phyloP scores from a whole-genome alignment of 2,888 invertebrate genomes.

The Drosophila picticornis region DNA sequence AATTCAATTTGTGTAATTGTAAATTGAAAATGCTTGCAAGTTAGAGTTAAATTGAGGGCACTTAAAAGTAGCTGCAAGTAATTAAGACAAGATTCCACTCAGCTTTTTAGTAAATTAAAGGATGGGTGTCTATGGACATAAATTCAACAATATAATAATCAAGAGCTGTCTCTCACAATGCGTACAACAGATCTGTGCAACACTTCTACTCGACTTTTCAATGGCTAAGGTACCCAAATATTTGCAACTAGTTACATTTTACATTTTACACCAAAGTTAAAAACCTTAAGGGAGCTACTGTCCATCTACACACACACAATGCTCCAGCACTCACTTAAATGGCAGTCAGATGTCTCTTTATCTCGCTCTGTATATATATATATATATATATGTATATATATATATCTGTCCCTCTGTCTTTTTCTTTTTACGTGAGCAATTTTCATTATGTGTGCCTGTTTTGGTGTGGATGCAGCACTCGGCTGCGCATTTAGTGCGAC shows the following conservation, averaged over 20 bases:
- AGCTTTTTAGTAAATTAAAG: background rate
- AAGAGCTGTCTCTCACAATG: background rate
- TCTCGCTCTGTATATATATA: background rate
- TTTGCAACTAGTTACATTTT: slow-evolving; percentile 9
- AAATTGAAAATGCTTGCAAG: background rate
- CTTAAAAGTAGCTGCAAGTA: background rate
- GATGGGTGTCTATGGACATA: background rate
- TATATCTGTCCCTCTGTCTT: background rate
- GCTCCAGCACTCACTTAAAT: slow-evolving; percentile 60
- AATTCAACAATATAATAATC: background rate
- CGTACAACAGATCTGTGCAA: background rate
- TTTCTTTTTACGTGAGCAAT: slow-evolving; percentile 38
- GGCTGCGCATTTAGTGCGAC: slow-evolving; percentile 67
- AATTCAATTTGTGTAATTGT: background rate
- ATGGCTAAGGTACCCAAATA: background rate
- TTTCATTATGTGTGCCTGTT: slow-evolving; percentile 64
- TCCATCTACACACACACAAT: slow-evolving; percentile 33
- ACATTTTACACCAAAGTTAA: background rate
- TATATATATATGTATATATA: no score
- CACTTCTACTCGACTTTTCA: background rate
- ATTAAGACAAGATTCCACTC: background rate
- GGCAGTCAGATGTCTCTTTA: slow-evolving; percentile 35
- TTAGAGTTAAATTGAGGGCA: background rate
- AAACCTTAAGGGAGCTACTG: slow-evolving; percentile 15
- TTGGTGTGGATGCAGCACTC: slow-evolving; percentile 28